phyloP scores from a whole-genome alignment of 2,888 invertebrate species.

The Bimastos eiseni region DNA sequence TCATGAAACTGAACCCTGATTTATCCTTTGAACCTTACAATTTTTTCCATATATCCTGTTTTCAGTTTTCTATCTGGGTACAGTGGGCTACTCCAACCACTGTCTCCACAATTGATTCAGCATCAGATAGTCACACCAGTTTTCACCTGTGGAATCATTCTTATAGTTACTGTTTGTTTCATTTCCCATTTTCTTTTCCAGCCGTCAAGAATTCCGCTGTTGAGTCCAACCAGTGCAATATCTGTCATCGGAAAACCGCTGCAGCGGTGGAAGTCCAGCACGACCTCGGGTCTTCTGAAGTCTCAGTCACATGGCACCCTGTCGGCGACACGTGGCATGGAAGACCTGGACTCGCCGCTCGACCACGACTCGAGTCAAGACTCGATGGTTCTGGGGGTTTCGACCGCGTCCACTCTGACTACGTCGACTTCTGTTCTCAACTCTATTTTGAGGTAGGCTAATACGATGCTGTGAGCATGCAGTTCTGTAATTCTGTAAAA shows the following conservation, averaged over 20 bases:
- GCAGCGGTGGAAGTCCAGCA: constrained; percentile 14
- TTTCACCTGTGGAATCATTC: neutral
- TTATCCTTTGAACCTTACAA: no score
- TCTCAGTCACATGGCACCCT: neutral
- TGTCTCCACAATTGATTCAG: neutral
- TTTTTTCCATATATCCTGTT: no score
- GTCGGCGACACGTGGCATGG: neutral
- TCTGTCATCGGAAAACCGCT: neutral
- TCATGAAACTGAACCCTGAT: no score
- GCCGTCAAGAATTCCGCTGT: neutral
- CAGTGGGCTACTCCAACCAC: neutral
- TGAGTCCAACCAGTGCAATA: neutral
- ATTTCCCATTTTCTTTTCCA: neutral
- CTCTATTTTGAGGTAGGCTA: neutral
- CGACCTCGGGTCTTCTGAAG: neutral
- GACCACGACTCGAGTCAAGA: constrained; percentile 18
- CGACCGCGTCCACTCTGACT: neutral
- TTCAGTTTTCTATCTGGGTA: no score
- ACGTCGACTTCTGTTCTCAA: neutral
- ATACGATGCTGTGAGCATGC: constrained; percentile 13
- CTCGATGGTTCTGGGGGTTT: neutral
- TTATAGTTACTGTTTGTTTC: neutral
- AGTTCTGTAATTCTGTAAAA: no score
- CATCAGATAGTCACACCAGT: neutral
- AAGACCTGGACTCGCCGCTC: constrained; percentile 19